phyloP scores from a whole-genome alignment of 2,888 invertebrate genomes.

The Scaptomyza tumidula region DNA sequence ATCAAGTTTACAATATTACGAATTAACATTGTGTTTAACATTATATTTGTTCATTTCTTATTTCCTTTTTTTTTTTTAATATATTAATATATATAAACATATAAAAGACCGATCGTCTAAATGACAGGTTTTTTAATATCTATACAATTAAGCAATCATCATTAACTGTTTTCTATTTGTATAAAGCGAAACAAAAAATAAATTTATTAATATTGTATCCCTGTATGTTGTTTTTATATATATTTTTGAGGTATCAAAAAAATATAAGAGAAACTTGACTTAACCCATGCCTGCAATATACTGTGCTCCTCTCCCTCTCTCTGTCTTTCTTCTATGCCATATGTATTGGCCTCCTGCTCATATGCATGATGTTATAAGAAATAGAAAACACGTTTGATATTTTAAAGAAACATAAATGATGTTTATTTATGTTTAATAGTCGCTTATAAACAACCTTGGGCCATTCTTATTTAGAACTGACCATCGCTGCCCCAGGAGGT shows the following conservation, averaged over 20 bases:
- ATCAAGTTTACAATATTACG: conserved; percentile 24
- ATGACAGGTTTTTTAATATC: conserved; percentile 45
- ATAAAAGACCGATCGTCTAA: conserved; percentile 30
- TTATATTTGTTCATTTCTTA: conserved; percentile 24
- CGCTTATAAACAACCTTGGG: conserved; percentile 20
- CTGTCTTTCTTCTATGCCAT: not conserved
- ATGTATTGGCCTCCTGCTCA: conserved; percentile 25
- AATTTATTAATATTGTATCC: conserved; percentile 54
- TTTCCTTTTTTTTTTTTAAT: conserved; percentile 21
- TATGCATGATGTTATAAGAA: not conserved
- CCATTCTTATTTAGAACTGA: conserved; percentile 81
- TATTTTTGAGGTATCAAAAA: too few relatives aligned
- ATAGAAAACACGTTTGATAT: conserved; percentile 21
- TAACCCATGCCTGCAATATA: too few relatives aligned
- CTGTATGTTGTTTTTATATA: not conserved
- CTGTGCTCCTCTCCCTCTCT: not conserved
- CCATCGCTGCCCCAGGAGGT: conserved; percentile 84
- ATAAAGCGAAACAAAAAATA: conserved; percentile 59
- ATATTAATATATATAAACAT: not conserved
- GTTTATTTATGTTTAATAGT: conserved; percentile 47
- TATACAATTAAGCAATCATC: conserved; percentile 49
- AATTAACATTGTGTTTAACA: conserved; percentile 33
- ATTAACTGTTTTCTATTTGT: conserved; percentile 81
- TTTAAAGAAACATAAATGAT: conserved; percentile 50
- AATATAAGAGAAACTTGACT: too few relatives aligned